Conservation (phyloP, 1,140 invertebrate species). For the Brachionus rubens region DNA sequence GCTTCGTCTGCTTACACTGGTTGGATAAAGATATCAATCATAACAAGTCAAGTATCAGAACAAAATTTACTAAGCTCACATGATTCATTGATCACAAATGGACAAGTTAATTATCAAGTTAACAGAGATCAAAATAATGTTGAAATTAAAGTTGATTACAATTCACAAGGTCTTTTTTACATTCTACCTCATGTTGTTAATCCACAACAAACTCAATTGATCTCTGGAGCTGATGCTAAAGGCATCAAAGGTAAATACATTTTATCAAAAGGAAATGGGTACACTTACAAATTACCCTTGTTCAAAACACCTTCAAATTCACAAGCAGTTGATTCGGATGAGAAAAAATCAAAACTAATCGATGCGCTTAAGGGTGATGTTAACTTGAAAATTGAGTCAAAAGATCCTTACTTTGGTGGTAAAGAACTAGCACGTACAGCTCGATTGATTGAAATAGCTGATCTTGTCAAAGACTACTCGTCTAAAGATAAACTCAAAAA, state of each 20-base stretch:
- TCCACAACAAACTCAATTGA: not conserved
- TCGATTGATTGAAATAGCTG: slow-evolving; percentile 25
- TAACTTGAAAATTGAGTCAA: slow-evolving; percentile 2
- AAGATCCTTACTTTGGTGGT: slow-evolving; percentile 25
- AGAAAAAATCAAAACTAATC: not conserved
- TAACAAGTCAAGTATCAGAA: not conserved
- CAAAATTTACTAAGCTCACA: not conserved
- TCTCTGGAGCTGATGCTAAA: slow-evolving; percentile 1
- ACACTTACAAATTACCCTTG: not conserved
- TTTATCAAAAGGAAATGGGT: not conserved
- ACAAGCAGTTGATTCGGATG: not conserved
- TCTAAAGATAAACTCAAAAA: not conserved
- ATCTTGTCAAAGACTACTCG: not conserved
- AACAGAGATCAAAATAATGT: not conserved
- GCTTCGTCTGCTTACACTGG: not conserved
- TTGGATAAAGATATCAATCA: slow-evolving; percentile 1
- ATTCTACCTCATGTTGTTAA: slow-evolving; percentile 25
- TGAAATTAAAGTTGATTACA: slow-evolving; percentile 8
- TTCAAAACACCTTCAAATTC: not conserved
- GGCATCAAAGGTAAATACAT: slow-evolving; percentile 16
- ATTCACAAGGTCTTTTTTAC: not conserved
- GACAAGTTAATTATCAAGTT: not conserved
- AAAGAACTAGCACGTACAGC: slow-evolving; percentile 22
- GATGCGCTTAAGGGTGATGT: not conserved
- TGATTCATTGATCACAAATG: slow-evolving; percentile 14